These are phyloP conservation scores for Probaryconus sp. DNA, from an alignment of 1,140 invertebrate genomes.

Conservation along the genomic window DNA sequence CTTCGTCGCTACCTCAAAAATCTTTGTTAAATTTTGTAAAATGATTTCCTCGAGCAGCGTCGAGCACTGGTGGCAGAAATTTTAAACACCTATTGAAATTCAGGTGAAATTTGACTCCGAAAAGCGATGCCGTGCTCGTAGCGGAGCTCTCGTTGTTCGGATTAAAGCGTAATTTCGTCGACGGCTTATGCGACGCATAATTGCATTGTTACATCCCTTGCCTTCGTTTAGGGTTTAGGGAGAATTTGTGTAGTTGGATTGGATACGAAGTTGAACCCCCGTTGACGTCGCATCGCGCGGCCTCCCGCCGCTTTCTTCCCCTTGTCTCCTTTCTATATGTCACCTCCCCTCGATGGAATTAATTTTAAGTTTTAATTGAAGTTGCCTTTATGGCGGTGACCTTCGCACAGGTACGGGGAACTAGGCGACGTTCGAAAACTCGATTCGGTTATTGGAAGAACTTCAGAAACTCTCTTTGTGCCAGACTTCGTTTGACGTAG, in stretches of 20 bases:
- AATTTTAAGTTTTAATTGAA: constrained; percentile 76
- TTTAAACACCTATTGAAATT: constrained; percentile 56
- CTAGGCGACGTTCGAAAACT: constrained; percentile 48
- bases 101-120: constrained; percentile 55
- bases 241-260: constrained; percentile 74
- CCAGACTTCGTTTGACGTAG: constrained; percentile 20
- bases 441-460: constrained; percentile 71
- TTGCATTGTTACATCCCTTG: constrained; percentile 76
- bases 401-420: constrained; percentile 50
- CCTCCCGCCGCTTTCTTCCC: constrained; percentile 34
- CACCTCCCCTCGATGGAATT: constrained; percentile 65
- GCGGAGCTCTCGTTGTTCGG: constrained; percentile 54
- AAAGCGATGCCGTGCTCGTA: constrained; percentile 28
- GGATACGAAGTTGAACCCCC: constrained; percentile 69
- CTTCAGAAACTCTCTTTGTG: constrained; percentile 60
- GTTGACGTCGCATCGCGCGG: constrained; percentile 59
- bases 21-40: constrained; percentile 1
- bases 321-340: constrained; percentile 27
- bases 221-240: constrained; percentile 68
- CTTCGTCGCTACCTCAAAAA: too few species aligned
- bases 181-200: constrained; percentile 75
- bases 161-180: constrained; percentile 76
- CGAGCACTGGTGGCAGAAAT: constrained; percentile 17
- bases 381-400: constrained; percentile 67
- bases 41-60: not conserved